These are phyloP conservation scores for Lasius platythorax DNA, from an alignment of 2,888 invertebrate genomes.

Conservation along the genomic window DNA sequence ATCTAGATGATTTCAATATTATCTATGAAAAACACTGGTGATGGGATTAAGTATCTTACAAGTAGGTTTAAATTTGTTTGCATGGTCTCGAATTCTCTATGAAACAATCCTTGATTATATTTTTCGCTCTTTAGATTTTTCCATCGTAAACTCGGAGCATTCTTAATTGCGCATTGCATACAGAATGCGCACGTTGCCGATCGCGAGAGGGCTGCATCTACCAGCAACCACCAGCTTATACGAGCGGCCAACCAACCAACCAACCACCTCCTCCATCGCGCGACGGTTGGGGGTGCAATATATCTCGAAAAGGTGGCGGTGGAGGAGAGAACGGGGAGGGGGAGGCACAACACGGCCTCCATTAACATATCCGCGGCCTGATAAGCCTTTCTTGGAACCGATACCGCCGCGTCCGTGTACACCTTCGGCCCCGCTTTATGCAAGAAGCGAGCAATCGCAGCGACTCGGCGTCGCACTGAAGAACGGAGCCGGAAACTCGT, in stretches of 20 bases:
- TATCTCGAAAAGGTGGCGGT: conserved; percentile 78
- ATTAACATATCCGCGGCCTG: conserved; percentile 85
- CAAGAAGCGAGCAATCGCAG: conserved; percentile 71
- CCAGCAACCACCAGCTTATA: conserved; percentile 53
- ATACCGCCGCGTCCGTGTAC: conserved; percentile 80
- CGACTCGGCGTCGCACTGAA: conserved; percentile 56
- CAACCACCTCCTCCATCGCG: conserved; percentile 56
- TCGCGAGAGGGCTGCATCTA: conserved; percentile 69
- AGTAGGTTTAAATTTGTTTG: no score
- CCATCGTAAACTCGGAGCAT: conserved; percentile 66
- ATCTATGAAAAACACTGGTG: neutral
- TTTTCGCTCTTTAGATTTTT: conserved; percentile 15
- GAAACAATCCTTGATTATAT: neutral
- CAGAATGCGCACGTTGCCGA: conserved; percentile 69
- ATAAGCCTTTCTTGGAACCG: conserved; percentile 85
- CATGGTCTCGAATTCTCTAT: no score
- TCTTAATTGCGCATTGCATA: conserved; percentile 83
- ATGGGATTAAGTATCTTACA: no score
- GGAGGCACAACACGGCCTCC: conserved; percentile 82
- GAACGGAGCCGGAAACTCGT: conserved; percentile 67
- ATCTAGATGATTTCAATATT: neutral
- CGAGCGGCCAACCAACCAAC: conserved; percentile 65
- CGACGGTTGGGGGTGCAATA: conserved; percentile 80
- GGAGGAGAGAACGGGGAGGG: conserved; percentile 47
- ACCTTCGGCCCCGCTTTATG: conserved; percentile 75